Conservation (phyloP, 2,113 vertebrate species). For the Pogonocichla stellata region DNA sequence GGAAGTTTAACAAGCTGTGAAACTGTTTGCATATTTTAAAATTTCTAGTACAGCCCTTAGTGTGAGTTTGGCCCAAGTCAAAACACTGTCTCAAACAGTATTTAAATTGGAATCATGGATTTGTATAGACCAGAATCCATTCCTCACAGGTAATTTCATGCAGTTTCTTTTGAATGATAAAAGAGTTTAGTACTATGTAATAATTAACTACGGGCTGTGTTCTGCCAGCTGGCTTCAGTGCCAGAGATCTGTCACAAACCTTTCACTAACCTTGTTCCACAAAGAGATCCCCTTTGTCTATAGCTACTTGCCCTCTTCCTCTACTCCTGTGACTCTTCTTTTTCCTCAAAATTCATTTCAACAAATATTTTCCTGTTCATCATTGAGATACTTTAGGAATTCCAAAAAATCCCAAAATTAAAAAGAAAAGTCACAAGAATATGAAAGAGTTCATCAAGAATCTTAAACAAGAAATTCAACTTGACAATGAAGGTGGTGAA, state of each 20-base stretch:
- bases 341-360: neutral
- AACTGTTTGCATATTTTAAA: neutral
- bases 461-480: neutral
- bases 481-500: neutral
- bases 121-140: neutral
- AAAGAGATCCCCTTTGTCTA: neutral
- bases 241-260: neutral
- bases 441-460: neutral
- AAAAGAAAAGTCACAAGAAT: neutral
- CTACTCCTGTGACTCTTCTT: neutral
- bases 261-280: neutral
- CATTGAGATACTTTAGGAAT: neutral
- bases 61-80: neutral
- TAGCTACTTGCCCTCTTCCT: neutral
- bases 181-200: neutral
- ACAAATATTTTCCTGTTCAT: neutral
- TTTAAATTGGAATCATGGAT: neutral
- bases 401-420: neutral
- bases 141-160: neutral
- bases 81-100: neutral
- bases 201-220: neutral
- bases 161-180: neutral
- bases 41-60: neutral
- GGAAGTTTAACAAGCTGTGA: neutral
- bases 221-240: neutral